phyloP scores from a whole-genome alignment of 2,888 invertebrate genomes.

The Spilosoma lubricipeda region DNA sequence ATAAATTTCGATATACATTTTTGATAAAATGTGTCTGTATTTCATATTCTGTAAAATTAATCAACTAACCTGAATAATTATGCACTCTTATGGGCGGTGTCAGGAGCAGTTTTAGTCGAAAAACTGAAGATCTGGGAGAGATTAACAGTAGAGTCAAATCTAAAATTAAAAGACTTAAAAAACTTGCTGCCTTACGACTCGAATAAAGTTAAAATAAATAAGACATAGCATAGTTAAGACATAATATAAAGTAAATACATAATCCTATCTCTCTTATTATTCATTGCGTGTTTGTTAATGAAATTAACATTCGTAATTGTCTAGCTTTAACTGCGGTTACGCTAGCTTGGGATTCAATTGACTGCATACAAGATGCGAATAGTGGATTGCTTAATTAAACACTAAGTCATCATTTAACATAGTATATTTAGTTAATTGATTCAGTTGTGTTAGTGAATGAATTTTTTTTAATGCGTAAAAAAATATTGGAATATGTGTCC shows the following conservation, averaged over 20 bases:
- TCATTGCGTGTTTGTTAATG: constrained; percentile 11
- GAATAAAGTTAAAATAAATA: too few species aligned
- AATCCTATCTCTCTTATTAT: not conserved
- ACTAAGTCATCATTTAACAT: not conserved
- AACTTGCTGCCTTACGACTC: too few species aligned
- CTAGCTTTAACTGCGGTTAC: constrained; percentile 3
- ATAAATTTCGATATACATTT: too few species aligned
- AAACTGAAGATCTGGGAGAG: too few species aligned
- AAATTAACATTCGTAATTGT: constrained; percentile 9
- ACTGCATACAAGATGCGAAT: not conserved
- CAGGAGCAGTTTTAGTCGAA: too few species aligned
- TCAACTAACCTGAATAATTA: not conserved
- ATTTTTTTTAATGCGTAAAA: not conserved
- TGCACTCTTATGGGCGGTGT: not conserved
- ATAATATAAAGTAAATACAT: not conserved
- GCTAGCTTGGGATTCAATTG: constrained; percentile 10
- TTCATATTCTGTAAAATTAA: not conserved
- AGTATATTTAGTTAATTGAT: not conserved
- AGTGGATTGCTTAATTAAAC: not conserved
- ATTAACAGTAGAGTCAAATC: too few species aligned
- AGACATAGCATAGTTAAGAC: not conserved
- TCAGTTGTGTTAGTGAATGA: not conserved
- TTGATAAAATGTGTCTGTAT: not conserved
- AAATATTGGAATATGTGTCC: not conserved
- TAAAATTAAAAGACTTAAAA: too few species aligned